Conservation (phyloP, 2,888 invertebrate species). For the Nemurella pictetii region DNA sequence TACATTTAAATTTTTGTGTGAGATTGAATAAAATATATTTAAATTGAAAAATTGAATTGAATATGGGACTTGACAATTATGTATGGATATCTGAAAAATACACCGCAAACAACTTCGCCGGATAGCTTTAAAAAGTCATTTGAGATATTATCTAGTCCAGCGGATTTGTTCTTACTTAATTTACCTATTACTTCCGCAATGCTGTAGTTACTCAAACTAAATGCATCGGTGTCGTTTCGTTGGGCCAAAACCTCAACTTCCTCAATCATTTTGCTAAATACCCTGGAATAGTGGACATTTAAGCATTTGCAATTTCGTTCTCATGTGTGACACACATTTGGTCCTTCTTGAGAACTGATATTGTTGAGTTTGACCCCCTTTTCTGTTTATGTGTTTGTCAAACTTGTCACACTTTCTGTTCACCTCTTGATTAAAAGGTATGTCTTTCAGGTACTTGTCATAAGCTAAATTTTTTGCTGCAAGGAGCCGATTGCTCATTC, state of each 20-base stretch:
- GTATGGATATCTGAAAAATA: no score
- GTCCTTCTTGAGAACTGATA: background rate
- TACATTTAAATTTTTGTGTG: no score
- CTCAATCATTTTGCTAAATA: background rate
- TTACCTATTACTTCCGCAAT: background rate
- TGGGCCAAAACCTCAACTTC: background rate
- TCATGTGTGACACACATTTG: background rate
- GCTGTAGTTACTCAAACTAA: background rate
- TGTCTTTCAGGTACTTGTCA: background rate
- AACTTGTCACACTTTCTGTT: background rate
- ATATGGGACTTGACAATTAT: background rate
- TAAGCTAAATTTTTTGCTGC: constrained; percentile 2
- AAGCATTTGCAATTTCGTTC: background rate
- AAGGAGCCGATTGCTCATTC: background rate
- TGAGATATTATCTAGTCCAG: constrained; percentile 1
- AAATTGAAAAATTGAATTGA: no score
- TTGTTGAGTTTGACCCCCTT: background rate
- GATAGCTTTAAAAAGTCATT: background rate
- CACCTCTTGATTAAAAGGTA: background rate
- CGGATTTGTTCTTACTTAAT: background rate
- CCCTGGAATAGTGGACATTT: background rate
- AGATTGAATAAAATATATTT: no score
- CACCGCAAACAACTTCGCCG: background rate
- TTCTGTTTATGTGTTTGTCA: background rate
- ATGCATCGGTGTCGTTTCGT: background rate